Conservation (phyloP, 2,113 vertebrate species). For the Talpa occidentalis region DNA sequence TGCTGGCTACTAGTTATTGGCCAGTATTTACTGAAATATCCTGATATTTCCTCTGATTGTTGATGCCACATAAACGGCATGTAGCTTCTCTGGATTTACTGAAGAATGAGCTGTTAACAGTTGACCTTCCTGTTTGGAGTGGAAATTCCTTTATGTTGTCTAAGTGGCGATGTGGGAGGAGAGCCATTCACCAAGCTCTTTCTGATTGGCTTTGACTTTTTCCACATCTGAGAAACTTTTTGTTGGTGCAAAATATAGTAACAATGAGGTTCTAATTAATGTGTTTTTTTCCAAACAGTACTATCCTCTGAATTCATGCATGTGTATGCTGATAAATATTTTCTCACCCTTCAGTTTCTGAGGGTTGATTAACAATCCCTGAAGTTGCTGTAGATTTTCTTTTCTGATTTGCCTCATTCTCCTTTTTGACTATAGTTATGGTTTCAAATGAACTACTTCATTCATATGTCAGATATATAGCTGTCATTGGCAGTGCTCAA, state of each 20-base stretch:
- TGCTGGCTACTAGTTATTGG: background rate
- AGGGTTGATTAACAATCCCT: slow-evolving; percentile 13
- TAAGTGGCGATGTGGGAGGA: background rate
- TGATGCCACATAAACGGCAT: background rate
- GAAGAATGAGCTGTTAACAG: background rate
- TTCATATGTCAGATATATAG: background rate
- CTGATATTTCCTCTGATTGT: background rate
- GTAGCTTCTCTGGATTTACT: background rate
- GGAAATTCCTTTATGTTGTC: slow-evolving; percentile 37
- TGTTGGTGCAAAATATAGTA: background rate
- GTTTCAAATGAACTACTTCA: background rate
- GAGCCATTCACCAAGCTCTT: background rate
- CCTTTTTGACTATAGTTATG: background rate
- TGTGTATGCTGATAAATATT: background rate
- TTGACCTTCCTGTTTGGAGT: background rate
- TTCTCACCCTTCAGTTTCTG: background rate
- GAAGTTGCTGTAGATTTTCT: background rate
- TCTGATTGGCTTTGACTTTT: slow-evolving; percentile 20
- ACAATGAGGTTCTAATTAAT: background rate
- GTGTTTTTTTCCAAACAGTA: background rate
- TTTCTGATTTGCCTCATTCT: slow-evolving; percentile 1
- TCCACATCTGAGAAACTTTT: background rate
- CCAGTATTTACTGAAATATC: background rate
- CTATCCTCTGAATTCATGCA: background rate
- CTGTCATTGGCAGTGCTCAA: slow-evolving; percentile 24